Evolutionary conservation across 1,140 invertebrate species (phyloP), one percentile per base, ranked within the genome.

Genomic region (Drosophila kikkawai): DNA sequence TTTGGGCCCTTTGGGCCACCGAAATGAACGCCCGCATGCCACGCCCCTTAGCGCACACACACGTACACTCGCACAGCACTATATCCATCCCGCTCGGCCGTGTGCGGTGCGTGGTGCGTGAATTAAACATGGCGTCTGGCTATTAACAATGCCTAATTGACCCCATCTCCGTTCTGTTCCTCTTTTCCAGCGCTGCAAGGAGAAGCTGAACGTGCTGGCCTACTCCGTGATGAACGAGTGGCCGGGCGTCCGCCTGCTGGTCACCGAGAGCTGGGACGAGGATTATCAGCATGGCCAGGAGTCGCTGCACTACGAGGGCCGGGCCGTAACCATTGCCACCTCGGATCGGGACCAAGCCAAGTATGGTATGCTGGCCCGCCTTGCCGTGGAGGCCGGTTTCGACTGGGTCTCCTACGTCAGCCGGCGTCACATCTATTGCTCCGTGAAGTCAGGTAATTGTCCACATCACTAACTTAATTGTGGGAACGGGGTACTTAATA

Each of bases 391-490:
- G 93, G 98, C 98, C 12, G 98, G 98, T 79, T 99, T 99, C 95
- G 98, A 99, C 94, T 99, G 98, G 98, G 98, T 99, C 22, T 98
- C 97, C 93, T 99, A 99, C 93, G 98, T 99, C 93, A 97, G 97
- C 87, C 95, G 97, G 69, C 96, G 97, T 15, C 97, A 99, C 92
- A 98, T 99, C 88, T 98, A 99, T 93, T 99, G 98, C 93, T 99
- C 98, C 36, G 98, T 99, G 53, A 99, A 98, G 94, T 98, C 98
- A 95, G 98, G 98, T 99, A 95, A 95, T 94, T 58, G 50, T 67
- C 75, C 57, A 45, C 12, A 29, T 63, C 22, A 36, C 12, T 63
- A 44, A 36, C 19, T 13, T 44, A 66, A 66, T 66, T 42, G 63
- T 34, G 29, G 63, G 26, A 41, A 64, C 5, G n/a, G 51, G 36